Percentiles rank a stretch among this genome's conserved stretches.
These are phyloP conservation scores for Sphaerodactylus townsendi DNA, from an alignment of 2,113 vertebrate species.

Conservation along the genomic window DNA sequence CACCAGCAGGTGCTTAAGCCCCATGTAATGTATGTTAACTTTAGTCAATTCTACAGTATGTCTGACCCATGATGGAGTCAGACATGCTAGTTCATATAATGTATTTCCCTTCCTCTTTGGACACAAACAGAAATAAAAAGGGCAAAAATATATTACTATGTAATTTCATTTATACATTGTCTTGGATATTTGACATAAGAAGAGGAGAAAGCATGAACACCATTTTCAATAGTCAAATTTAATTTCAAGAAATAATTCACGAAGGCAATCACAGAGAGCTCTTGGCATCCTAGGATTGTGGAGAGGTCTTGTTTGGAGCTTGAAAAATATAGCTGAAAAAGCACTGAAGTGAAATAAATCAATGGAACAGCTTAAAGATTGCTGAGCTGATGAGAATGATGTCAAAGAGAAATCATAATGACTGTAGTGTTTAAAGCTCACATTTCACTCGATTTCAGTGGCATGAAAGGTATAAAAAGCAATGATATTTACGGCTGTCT, in stretches of 20 bases:
- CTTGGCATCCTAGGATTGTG: constrained; percentile 7
- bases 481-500: constrained; percentile 11
- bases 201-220: not conserved
- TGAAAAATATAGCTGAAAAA: constrained; percentile 23
- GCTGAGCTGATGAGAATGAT: constrained; percentile 21
- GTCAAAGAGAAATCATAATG: constrained; percentile 8
- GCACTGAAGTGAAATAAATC: constrained; percentile 29
- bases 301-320: not conserved
- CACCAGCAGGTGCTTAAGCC: too few species aligned
- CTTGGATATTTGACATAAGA: constrained; percentile 3
- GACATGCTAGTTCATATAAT: not conserved
- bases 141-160: not conserved
- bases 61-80: not conserved
- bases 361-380: constrained; percentile 17
- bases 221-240: not conserved
- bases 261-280: not conserved
- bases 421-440: not conserved
- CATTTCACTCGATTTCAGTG: constrained; percentile 39
- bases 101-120: not conserved
- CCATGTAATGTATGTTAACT: too few species aligned
- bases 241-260: constrained; percentile 31
- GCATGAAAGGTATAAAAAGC: constrained; percentile 9
- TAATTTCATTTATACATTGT: not conserved
- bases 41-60: too few species aligned
- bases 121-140: not conserved